Evolutionary conservation across 2,113 vertebrate species (phyloP).

Genomic region (Peromyscus californicus): DNA sequence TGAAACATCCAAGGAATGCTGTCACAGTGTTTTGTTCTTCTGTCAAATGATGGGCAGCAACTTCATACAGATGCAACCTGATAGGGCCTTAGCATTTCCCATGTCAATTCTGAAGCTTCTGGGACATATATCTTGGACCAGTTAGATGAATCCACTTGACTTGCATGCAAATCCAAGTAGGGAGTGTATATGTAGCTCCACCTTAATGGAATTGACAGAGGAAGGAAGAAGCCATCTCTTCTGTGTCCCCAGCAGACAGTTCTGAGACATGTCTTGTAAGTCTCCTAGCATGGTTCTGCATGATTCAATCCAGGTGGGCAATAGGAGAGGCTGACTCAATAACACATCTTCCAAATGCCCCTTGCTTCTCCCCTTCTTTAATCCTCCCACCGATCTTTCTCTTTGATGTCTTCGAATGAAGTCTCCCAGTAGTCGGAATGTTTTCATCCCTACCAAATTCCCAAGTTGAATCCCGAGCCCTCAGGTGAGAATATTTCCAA

Average conservation of each 20-base stretch:
- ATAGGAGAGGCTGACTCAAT: background rate
- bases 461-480: background rate
- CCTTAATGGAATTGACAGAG: background rate
- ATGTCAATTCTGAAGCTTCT: background rate
- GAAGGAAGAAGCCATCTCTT: background rate
- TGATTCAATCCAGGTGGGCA: background rate
- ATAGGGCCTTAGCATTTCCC: background rate
- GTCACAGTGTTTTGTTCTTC: background rate
- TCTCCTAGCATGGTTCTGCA: background rate
- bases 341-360: background rate
- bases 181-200: background rate
- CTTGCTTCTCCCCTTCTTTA: background rate
- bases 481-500: background rate
- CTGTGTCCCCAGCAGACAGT: background rate
- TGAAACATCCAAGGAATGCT: conserved; percentile 18
- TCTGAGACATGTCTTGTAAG: background rate
- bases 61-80: background rate
- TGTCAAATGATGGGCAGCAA: background rate
- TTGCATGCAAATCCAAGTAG: background rate
- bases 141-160: background rate
- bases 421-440: background rate
- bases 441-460: background rate
- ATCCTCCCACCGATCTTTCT: background rate
- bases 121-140: background rate
- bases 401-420: background rate